Conservation (phyloP, 2,113 vertebrate genomes). For the Oplegnathus fasciatus region DNA sequence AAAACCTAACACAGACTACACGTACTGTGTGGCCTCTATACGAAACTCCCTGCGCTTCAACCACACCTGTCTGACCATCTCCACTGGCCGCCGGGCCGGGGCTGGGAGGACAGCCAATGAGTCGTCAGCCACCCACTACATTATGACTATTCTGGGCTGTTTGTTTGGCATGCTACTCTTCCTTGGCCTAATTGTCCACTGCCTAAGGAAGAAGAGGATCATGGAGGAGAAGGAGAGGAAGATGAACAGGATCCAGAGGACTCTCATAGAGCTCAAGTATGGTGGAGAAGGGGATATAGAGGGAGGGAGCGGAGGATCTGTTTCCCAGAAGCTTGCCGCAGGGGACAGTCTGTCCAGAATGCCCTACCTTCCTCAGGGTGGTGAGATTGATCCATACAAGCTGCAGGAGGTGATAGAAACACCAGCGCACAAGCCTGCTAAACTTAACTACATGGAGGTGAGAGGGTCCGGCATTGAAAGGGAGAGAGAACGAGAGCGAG, state of each 20-base stretch:
- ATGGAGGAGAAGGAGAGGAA: slow-evolving; percentile 89
- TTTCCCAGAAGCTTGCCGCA: slow-evolving; percentile 87
- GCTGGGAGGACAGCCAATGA: slow-evolving; percentile 79
- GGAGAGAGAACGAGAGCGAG: slow-evolving; percentile 72
- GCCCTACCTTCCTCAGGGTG: slow-evolving; percentile 89
- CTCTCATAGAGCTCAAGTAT: slow-evolving; percentile 95
- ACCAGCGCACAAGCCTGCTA: slow-evolving; percentile 88
- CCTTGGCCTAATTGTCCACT: slow-evolving; percentile 92
- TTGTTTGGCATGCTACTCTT: slow-evolving; percentile 96
- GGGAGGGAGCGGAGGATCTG: slow-evolving; percentile 84
- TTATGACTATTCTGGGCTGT: slow-evolving; percentile 96
- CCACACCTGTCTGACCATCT: slow-evolving; percentile 95
- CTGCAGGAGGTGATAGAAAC: slow-evolving; percentile 91
- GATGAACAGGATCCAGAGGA: slow-evolving; percentile 92
- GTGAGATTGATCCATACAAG: slow-evolving; percentile 92
- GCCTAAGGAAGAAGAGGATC: slow-evolving; percentile 90
- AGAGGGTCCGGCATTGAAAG: slow-evolving; percentile 86
- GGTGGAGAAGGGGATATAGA: slow-evolving; percentile 91
- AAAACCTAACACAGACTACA: slow-evolving; percentile 94
- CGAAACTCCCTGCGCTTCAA: slow-evolving; percentile 93
- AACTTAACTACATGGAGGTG: slow-evolving; percentile 97
- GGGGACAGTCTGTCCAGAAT: slow-evolving; percentile 90
- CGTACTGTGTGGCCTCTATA: slow-evolving; percentile 96
- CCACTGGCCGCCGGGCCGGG: slow-evolving; percentile 84
- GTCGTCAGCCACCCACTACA: slow-evolving; percentile 96